Base-by-base conservation (phyloP, 2,888 invertebrate species). In the Clepsis dumicolana region DNA sequence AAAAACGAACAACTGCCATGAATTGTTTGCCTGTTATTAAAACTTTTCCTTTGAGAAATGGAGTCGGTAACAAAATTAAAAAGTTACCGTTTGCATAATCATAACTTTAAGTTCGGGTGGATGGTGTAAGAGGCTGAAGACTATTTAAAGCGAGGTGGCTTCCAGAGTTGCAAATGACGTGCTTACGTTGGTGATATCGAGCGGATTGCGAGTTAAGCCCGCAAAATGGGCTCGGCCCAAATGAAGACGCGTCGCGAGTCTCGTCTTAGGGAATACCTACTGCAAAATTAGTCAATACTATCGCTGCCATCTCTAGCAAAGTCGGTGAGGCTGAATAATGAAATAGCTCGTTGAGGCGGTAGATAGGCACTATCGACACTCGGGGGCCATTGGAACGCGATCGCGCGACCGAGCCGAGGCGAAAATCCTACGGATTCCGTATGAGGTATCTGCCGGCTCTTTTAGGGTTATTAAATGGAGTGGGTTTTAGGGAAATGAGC, bases 391-490 rank as follows among this genome's bases (percentile, higher is more conserved):
- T 76, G 85, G 83, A 86, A 85, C 83, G 83, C 86, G 79, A 82
- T 80, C 81, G 79, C 81, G 77, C 80, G 74, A 70, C 71, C 80
- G 76, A 82, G 82, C 79, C 83, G 77, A 77, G 76, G 81, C 80
- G 87, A 88, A 90, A 92, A 93, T 91, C 91, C 89, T 77, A 80
- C 77, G 88, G 88, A 90, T 90, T 89, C 88, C 85, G 81, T 87
- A 84, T 88, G 88, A 92, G 89, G 91, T 91, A 92, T 90, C 85
- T 84, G 75, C 80, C 83, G 84, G 85, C 85, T 86, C 89, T 83
- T 89, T 91, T 84, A 89, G 85, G 87, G 92, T 90, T 93, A 91
- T 93, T 92, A 91, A 91, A 85, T 84, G 86, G 86, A 92, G 91
- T 90, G 89, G 89, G 90, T 89, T 90, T 92, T 90, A 91, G 85